phyloP scores from a whole-genome alignment of 92 coral and sea anemone species.

The Parazoanthus atlanticus region DNA sequence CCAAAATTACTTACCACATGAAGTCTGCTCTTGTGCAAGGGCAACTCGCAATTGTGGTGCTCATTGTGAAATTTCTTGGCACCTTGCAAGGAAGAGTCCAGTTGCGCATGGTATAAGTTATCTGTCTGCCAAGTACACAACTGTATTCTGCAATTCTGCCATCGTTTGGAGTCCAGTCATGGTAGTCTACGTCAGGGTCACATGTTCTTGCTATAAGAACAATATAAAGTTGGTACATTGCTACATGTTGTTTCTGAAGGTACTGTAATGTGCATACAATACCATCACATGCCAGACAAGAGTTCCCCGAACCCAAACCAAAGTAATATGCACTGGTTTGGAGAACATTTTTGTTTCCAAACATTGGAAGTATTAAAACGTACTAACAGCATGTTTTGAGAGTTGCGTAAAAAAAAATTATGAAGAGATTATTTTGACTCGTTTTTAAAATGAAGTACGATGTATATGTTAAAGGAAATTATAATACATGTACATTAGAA shows the following conservation, averaged over 20 bases:
- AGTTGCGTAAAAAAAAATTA: no score
- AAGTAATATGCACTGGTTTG: no score
- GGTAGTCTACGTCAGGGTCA: neutral
- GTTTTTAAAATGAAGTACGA: no score
- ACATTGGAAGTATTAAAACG: no score
- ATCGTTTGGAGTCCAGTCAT: conserved; percentile 21
- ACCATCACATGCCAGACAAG: no score
- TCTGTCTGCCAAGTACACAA: conserved; percentile 24
- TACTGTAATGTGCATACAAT: neutral
- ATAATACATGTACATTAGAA: no score
- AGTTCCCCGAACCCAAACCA: no score
- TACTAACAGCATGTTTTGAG: no score
- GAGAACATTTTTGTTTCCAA: no score
- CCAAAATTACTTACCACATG: conserved; percentile 31
- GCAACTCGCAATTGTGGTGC: neutral
- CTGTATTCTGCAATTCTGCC: conserved; percentile 10
- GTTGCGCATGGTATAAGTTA: conserved; percentile 24
- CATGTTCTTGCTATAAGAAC: neutral
- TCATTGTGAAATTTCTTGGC: neutral
- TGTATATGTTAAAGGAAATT: no score
- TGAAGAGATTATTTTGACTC: no score
- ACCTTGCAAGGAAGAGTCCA: conserved; percentile 33
- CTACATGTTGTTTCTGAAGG: neutral
- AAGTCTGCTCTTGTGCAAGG: conserved; percentile 30
- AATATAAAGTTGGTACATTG: neutral